Evolutionary conservation across 2,113 vertebrate genomes (phyloP), one percentile per base, ranked within the genome.

Genomic region (Leucopternis melanops): DNA sequence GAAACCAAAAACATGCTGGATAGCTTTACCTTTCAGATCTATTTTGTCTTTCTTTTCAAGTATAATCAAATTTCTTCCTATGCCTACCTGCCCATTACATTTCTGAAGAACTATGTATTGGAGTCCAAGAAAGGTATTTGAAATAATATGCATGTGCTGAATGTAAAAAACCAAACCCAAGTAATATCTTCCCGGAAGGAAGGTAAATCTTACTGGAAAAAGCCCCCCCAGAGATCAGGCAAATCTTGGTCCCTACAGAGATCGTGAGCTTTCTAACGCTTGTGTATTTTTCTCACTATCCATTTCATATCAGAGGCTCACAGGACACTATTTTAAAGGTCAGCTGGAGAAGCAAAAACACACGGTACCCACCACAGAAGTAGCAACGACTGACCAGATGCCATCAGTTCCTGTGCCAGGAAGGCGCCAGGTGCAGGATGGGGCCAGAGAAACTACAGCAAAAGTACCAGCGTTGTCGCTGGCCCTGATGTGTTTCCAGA

Each of bases 401-500:
- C 26, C 6, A 2, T 38, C 55, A 38, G 25, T 26, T 83, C 40
- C 44, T 23, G 13, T 59, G n/a, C 16, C 34, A 65, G 49, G 40
- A 73, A 47, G 34, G 22, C 0, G 2, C 13, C 31, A 18, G 4
- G 14, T 40, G 9, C 16, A 58, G 45, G 42, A 38, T 8, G 10
- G 10, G 19, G 15, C 34, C 54, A 61, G 26, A 77, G 16, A 8
- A 62, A 52, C 26, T 18, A 36, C 10, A 72, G 42, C 50, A 62
- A 17, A 66, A 65, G 74, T 66, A 65, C 9, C 55, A 65, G 11
- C 14, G n/a, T n/a, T 29, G 99, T 99, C 25, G 99, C 99, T 6
- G 99, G 99, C 91, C 99, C 99, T 14, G 99, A 99, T 49, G 99
- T 99, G 26, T 99, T 99, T 97, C 99, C 99, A 72, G 99, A 99